Base-by-base conservation (phyloP, 30 jellyfish, hydroid and myxozoan species). In the Rhopilema esculentum region DNA sequence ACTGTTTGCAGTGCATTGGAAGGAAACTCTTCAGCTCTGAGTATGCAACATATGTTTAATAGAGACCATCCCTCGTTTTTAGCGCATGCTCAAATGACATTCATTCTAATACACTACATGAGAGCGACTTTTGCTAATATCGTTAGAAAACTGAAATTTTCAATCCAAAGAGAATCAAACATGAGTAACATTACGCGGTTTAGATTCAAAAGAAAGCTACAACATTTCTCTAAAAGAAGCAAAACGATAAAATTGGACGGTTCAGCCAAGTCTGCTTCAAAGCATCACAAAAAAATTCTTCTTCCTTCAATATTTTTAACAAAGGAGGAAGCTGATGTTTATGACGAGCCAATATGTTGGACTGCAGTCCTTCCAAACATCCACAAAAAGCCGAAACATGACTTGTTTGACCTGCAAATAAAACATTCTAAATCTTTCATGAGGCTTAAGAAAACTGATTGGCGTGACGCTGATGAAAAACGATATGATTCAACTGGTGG, bases 81-180 rank as follows among this genome's bases (percentile, higher is more conserved):
- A 24, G 98, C 97, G 79, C 98, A 94, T 85, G 97, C 98, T n/a
- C 98, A 94, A 91, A 94, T 94, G 97, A 77, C 97, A 27, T 85
- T 72, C 28, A 49, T 86, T 17, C 79, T 94, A 6, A 89, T 89
- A 16, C 86, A 84, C 28, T 89, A 89, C 80, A 74, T 84, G 84
- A 84, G 89, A 72, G 85, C 63, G 15, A 52, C 73, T 51, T 63
- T 81, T 51, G 93, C 80, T 1, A 52, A 33, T 7, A 70, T 66
- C 22, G 73, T 82, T 31, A 63, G 50, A 61, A 68, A 79, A 24
- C 49, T 69, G 85, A 89, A 79, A 52, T 1, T 31, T 17, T 53
- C 40, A 24, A 22, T 53, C 70, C 61, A 50, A 19, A 24, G 67
- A 18, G 68, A 31, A 62, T 0, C 6, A 20, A 31, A 8, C 17